These are phyloP conservation scores for Cyrtodaria siliqua DNA, from an alignment of 2,888 invertebrate species.

Conservation along the genomic window DNA sequence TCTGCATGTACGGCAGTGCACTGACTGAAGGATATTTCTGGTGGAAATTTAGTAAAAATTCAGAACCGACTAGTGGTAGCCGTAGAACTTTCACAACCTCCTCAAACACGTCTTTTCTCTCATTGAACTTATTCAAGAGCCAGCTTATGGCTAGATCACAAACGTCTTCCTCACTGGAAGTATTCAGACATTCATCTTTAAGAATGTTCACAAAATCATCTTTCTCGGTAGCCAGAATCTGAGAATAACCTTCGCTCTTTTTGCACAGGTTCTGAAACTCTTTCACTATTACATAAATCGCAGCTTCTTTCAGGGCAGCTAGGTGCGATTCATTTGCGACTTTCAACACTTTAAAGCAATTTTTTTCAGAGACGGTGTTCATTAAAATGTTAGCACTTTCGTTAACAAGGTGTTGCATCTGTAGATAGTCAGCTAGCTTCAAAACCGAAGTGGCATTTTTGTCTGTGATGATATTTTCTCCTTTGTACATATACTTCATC, in stretches of 20 bases:
- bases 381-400: too few relatives aligned
- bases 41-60: constrained; percentile 11
- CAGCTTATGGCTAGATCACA: constrained; percentile 18
- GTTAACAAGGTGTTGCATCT: constrained; percentile 19
- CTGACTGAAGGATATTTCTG: constrained; percentile 4
- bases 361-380: too few relatives aligned
- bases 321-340: constrained; percentile 14
- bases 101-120: constrained; percentile 15
- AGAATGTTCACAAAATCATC: constrained; percentile 17
- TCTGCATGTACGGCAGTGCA: constrained; percentile 10
- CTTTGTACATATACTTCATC: constrained; percentile 14
- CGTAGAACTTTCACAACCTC: constrained; percentile 16
- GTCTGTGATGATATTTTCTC: constrained; percentile 9
- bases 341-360: too few relatives aligned
- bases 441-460: constrained; percentile 11
- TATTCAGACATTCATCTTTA: constrained; percentile 11
- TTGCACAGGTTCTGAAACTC: constrained; percentile 4
- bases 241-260: constrained; percentile 12
- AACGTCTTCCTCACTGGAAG: constrained; percentile 4
- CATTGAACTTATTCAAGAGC: constrained; percentile 8
- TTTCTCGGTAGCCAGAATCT: too few relatives aligned
- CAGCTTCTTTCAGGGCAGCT: constrained; percentile 1
- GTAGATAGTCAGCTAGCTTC: constrained; percentile 18
- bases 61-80: constrained; percentile 6
- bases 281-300: constrained; percentile 11